These are phyloP conservation scores for Xiphophorus maculatus DNA, from an alignment of 2,113 vertebrate genomes.

Conservation along the genomic window DNA sequence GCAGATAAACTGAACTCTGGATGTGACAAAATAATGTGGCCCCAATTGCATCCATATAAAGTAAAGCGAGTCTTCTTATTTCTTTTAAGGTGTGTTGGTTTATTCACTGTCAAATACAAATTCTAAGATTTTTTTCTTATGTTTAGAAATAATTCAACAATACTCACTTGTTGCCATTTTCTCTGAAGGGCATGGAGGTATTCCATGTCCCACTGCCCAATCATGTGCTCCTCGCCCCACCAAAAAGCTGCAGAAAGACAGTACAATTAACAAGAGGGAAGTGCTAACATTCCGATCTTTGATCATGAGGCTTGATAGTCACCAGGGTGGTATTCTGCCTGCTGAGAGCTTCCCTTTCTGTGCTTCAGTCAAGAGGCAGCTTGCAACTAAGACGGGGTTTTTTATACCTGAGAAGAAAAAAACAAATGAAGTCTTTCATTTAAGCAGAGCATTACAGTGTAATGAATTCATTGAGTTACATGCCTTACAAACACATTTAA, in stretches of 20 bases:
- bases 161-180: conserved; percentile 98
- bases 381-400: conserved; percentile 96
- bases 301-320: conserved; percentile 68
- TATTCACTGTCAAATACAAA: background rate
- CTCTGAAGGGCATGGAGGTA: conserved; percentile 92
- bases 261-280: conserved; percentile 14
- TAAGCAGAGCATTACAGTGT: conserved; percentile 10
- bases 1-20: conserved; percentile 97
- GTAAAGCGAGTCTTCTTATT: background rate
- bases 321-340: conserved; percentile 98
- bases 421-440: conserved; percentile 8
- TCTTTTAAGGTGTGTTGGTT: background rate
- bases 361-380: conserved; percentile 94
- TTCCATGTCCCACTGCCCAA: conserved; percentile 96
- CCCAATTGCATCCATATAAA: background rate
- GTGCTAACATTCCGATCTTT: background rate
- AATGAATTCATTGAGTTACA: background rate
- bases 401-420: conserved; percentile 86
- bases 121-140: background rate
- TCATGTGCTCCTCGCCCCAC: conserved; percentile 96
- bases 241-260: conserved; percentile 86
- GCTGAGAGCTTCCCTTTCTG: conserved; percentile 99
- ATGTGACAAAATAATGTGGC: conserved; percentile 8
- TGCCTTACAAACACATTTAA: background rate
- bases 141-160: conserved; percentile 5